Evolutionary conservation across 2,888 invertebrate genomes (phyloP), one percentile per base, ranked within the genome.

Genomic region (Caenorhabditis angaria): DNA sequence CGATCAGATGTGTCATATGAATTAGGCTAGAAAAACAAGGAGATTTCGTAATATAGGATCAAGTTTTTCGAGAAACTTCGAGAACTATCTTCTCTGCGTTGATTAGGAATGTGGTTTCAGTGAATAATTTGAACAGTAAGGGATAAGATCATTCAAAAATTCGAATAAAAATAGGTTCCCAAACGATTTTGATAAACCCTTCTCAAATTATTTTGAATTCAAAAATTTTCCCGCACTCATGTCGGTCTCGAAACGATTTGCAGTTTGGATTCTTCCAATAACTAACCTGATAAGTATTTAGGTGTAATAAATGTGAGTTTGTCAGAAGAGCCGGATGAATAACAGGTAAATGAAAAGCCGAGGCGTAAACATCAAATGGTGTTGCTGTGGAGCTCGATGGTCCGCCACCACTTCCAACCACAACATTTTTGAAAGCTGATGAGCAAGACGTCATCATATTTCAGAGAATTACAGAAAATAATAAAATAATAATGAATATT

Each of bases 221-320:
- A n/a, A n/a, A n/a, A n/a, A n/a, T n/a, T n/a, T n/a, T n/a, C n/a
- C n/a, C n/a, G n/a, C n/a, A n/a, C n/a, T n/a, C n/a, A n/a, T n/a
- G n/a, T n/a, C n/a, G n/a, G n/a, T n/a, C n/a, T n/a, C n/a, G n/a
- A n/a, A n/a, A n/a, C n/a, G n/a, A n/a, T n/a, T n/a, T n/a, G n/a
- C n/a, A n/a, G n/a, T n/a, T n/a, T n/a, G n/a, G n/a, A n/a, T n/a
- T n/a, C n/a, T n/a, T n/a, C n/a, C n/a, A n/a, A n/a, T 10, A 41
- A 62, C 73, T 65, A n/a, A 73, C 73, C 35, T 68, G 67, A 61
- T 68, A 72, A 18, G 65, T 65, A 47, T 68, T 72, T 8, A 73
- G 20, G 51, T 73, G 65, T n/a, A 73, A 41, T 20, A 73, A 54
- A 63, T 73, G 73, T n/a, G 68, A 63, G 50, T 68, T 73, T 8